Evolutionary conservation across 53 echinoderm and acorn worm species (phyloP).

Genomic region (Holothuria scabra): DNA sequence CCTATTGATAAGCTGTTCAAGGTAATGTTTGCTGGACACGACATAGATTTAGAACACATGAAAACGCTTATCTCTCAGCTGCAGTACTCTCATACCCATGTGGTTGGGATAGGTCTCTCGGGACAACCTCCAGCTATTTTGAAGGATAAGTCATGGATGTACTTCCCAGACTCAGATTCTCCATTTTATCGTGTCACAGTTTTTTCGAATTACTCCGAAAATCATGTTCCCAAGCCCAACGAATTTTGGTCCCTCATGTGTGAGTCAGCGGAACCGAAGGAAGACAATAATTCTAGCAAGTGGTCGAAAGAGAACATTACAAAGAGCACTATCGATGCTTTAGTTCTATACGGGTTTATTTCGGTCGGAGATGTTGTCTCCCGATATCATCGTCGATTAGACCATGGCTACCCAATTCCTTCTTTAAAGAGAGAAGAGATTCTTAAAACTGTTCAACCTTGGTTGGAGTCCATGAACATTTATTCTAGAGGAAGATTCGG

Average conservation of each 20-base stretch:
- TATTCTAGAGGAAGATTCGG: conserved; percentile 58
- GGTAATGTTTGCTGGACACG: not conserved
- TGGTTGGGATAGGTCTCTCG: conserved; percentile 52
- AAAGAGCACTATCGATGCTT: too few relatives aligned
- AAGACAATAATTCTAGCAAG: not conserved
- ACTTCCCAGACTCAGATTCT: too few relatives aligned
- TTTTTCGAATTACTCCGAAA: conserved; percentile 57
- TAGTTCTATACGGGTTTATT: too few relatives aligned
- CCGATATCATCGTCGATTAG: conserved; percentile 51
- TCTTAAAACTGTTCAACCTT: too few relatives aligned
- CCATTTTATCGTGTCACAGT: conserved; percentile 59
- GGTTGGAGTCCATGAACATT: conserved; percentile 40
- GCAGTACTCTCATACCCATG: conserved; percentile 56
- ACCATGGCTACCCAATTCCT: conserved; percentile 61
- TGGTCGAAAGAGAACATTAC: conserved; percentile 14
- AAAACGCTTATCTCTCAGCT: conserved; percentile 17
- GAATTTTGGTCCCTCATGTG: conserved; percentile 60
- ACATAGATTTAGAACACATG: not conserved
- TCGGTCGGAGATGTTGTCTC: conserved; percentile 49
- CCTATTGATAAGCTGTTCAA: conserved; percentile 37
- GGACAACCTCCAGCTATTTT: conserved; percentile 53
- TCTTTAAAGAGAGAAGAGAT: too few relatives aligned
- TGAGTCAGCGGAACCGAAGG: conserved; percentile 52
- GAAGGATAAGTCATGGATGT: too few relatives aligned
- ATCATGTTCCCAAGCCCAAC: conserved; percentile 49